Evolutionary conservation across 1,140 invertebrate genomes (phyloP), one percentile per base, ranked within the genome.

Genomic region (Eumeta japonica): DNA sequence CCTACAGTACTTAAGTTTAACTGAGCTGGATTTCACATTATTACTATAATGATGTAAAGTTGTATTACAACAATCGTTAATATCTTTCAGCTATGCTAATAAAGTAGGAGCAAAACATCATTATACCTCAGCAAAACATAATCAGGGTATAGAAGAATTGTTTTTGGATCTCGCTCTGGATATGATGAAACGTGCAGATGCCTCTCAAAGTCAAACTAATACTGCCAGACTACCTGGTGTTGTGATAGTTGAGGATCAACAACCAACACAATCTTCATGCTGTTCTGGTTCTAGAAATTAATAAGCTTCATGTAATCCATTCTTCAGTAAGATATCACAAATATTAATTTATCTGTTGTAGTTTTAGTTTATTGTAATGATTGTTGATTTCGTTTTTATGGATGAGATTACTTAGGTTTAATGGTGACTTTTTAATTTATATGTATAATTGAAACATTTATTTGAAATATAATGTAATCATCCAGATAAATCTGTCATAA

Each of bases 71-170:
- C 31, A 17, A 30, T 11, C 3, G 28, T 36, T 46, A 44, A 47
- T 46, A 16, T 43, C 33, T 67, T 73, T 45, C 46, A 94, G 91
- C 24, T 97, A 96, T 76, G 88, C 96, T 7, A 80, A 81, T 39
- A 88, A 89, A 52, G 95, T 98, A 7, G 92, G 91, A 27, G 96
- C 96, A n/a, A 83, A 84, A 43, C 95, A 98, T 75, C 92, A 87
- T 75, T 87, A 94, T 50, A 96, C 94, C 10, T 98, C 96, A 15
- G 97, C 97, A 0, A 98, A 98, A 76, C 65, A 87, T 14, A 97
- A 97, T 65, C 81, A 87, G 66, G 90, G 92, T 16, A 90, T 98
- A 13, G 89, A 96, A 58, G 93, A 97, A 48, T 78, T 98, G 59
- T 98, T 98, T 68, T 62, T 95, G 28, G 85, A 92, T 46, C 68